Conservation (phyloP, 2,888 invertebrate genomes). For the Bugula neritina region DNA sequence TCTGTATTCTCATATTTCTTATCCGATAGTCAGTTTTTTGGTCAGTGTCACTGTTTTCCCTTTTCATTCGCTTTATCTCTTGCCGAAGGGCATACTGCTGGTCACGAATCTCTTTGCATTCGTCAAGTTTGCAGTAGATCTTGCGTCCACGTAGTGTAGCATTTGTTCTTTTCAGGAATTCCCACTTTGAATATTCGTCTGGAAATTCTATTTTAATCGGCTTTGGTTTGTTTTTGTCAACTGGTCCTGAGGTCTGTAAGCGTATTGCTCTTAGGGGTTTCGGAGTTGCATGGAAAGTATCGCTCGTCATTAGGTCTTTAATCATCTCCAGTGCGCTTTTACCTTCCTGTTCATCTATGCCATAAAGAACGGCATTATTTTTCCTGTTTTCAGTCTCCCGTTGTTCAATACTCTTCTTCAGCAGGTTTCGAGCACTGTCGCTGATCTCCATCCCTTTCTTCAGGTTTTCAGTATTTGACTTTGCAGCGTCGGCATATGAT, state of each 20-base stretch:
- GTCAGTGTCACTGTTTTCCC: no score
- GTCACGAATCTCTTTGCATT: not conserved
- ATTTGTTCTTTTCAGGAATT: conserved; percentile 6
- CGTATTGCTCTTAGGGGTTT: not conserved
- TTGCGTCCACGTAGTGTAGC: not conserved
- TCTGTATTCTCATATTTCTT: not conserved
- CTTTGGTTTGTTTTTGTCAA: not conserved
- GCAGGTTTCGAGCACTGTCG: not conserved
- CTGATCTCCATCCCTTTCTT: not conserved
- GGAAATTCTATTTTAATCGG: not conserved
- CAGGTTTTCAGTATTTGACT: not conserved
- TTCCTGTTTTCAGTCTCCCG: not conserved
- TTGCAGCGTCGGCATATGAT: not conserved
- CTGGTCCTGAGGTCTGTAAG: not conserved
- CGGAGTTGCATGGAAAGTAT: not conserved
- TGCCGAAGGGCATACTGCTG: not conserved
- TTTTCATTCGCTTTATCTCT: not conserved
- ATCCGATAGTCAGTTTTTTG: not conserved
- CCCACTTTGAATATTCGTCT: not conserved
- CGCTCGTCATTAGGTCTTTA: not conserved
- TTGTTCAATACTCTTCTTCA: not conserved
- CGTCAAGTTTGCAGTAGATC: not conserved
- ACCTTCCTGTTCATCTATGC: not conserved
- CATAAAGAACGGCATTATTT: conserved; percentile 4
- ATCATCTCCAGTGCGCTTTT: not conserved